Conservation (phyloP, 2,113 vertebrate genomes). For the Grantiella picta region DNA sequence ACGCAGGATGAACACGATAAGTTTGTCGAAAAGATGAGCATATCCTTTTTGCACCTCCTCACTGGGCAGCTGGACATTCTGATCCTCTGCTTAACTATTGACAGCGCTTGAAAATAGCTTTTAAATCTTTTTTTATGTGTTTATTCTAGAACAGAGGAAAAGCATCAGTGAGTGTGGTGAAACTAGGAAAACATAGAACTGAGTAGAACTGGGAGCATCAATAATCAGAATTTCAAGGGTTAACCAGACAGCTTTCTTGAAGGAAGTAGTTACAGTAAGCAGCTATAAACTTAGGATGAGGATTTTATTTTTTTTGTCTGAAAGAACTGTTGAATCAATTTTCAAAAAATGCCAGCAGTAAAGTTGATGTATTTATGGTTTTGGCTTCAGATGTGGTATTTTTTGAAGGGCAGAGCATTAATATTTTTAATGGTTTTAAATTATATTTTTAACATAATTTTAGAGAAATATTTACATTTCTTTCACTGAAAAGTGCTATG, state of each 20-base stretch:
- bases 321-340: neutral
- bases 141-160: neutral
- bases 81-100: neutral
- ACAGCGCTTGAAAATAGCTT: neutral
- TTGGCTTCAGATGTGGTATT: neutral
- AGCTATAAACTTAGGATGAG: neutral
- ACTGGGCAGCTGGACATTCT: neutral
- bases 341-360: neutral
- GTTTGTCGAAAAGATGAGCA: constrained; percentile 96
- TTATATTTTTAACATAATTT: neutral
- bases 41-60: constrained; percentile 84
- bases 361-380: neutral
- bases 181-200: neutral
- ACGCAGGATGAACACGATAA: constrained; percentile 86
- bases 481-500: neutral
- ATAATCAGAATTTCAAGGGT: neutral
- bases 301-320: neutral
- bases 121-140: neutral
- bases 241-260: neutral
- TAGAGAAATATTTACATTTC: neutral
- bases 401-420: neutral
- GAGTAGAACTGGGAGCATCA: neutral
- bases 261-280: neutral
- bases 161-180: accelerated
- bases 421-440: neutral